phyloP scores from a whole-genome alignment of 2,888 invertebrate genomes.

The Panopea generosa region DNA sequence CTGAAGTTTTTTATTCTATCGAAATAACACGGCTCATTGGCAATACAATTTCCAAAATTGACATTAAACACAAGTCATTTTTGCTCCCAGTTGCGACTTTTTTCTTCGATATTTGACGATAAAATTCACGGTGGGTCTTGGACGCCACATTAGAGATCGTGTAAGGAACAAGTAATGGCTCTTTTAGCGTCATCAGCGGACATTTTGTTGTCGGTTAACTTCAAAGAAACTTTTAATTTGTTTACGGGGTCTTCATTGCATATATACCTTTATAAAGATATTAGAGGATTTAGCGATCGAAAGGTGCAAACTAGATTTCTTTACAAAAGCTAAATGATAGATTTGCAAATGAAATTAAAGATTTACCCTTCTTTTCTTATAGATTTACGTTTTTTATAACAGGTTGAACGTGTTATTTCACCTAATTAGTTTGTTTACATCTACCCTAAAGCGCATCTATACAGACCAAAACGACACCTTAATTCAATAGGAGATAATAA shows the following conservation, averaged over 20 bases:
- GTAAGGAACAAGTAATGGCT: not conserved
- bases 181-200: conserved; percentile 23
- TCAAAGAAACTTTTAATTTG: conserved; percentile 36
- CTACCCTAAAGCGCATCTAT: not conserved
- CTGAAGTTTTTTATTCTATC: conserved; percentile 43
- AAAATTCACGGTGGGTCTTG: conserved; percentile 18
- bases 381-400: conserved; percentile 1
- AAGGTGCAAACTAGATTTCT: conserved; percentile 49
- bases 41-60: conserved; percentile 50
- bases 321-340: conserved; percentile 36
- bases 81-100: not conserved
- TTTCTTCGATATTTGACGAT: conserved; percentile 16
- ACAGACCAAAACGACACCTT: not conserved
- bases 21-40: conserved; percentile 48
- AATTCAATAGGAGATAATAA: no score
- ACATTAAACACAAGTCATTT: conserved; percentile 27
- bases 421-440: conserved; percentile 7
- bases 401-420: conserved; percentile 1
- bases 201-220: conserved; percentile 36
- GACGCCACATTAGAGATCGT: conserved; percentile 8
- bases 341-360: conserved; percentile 33
- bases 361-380: conserved; percentile 9
- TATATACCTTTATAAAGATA: conserved; percentile 23
- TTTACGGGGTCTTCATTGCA: conserved; percentile 19
- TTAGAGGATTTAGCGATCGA: conserved; percentile 28